phyloP scores from a whole-genome alignment of 1,140 invertebrate species.

The Archivesica marissinica region DNA sequence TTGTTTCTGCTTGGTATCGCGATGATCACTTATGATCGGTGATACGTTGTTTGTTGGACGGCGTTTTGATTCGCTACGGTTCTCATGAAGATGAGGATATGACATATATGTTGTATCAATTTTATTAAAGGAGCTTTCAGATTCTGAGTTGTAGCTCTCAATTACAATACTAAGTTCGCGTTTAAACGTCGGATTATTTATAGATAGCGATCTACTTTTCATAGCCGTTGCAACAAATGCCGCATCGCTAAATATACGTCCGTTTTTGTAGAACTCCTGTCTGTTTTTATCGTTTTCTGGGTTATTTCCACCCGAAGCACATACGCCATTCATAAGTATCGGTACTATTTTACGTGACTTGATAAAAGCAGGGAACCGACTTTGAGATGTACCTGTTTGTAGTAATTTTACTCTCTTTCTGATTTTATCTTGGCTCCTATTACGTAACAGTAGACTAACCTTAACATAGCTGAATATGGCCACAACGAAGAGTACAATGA shows the following conservation, averaged over 20 bases:
- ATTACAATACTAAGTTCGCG: background rate
- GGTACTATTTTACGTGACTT: background rate
- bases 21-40: too few relatives aligned
- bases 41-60: too few relatives aligned
- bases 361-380: background rate
- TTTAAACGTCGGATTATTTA: background rate
- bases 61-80: too few relatives aligned
- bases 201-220: background rate
- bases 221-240: background rate
- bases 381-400: background rate
- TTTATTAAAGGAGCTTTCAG: too few relatives aligned
- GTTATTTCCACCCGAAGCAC: background rate
- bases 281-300: background rate
- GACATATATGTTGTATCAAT: too few relatives aligned
- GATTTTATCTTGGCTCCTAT: too few relatives aligned
- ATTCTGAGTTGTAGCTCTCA: background rate
- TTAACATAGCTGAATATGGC: too few relatives aligned
- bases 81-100: too few relatives aligned
- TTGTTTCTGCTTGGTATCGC: too few relatives aligned
- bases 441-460: too few relatives aligned
- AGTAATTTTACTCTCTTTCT: too few relatives aligned
- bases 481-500: too few relatives aligned
- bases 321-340: background rate
- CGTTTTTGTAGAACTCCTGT: background rate
- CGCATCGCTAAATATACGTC: background rate